Evolutionary conservation across 2,797 vertebrate species (phyloP).

Genomic region (Micrastur ruficollis): DNA sequence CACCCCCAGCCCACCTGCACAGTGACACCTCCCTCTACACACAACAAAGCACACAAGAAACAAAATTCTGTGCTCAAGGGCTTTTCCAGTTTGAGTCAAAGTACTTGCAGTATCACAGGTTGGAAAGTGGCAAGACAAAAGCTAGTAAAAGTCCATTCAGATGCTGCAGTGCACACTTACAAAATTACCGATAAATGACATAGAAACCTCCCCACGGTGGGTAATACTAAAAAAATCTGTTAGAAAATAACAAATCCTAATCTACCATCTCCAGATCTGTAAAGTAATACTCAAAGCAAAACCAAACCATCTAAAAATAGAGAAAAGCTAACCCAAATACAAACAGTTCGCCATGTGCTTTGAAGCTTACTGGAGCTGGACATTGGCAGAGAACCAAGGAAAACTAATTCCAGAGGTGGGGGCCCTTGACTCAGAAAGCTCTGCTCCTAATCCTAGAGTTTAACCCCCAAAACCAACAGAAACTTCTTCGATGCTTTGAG

Average conservation of each 20-base stretch:
- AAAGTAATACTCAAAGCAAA: not conserved
- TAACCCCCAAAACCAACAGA: not conserved
- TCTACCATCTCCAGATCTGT: not conserved
- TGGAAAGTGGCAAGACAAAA: not conserved
- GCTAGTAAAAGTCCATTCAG: not conserved
- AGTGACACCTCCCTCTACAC: not conserved
- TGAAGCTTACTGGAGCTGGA: not conserved
- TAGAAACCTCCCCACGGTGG: not conserved
- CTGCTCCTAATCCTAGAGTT: not conserved
- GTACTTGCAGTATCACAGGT: not conserved
- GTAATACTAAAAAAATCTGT: not conserved
- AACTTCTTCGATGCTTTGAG: not conserved
- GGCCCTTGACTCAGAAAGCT: not conserved
- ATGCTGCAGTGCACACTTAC: not conserved
- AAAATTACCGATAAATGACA: not conserved
- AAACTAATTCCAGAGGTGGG: constrained; percentile 20
- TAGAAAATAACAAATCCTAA: not conserved
- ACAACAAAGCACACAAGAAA: not conserved
- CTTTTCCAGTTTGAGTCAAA: not conserved
- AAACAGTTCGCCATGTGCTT: not conserved
- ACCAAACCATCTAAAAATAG: not conserved
- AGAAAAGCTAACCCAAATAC: not conserved
- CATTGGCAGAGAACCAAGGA: constrained; percentile 2
- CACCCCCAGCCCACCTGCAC: not conserved
- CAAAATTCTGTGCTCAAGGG: not conserved